Evolutionary conservation across 2,888 invertebrate species (phyloP).

Genomic region (Drosophila cyrtoloma): DNA sequence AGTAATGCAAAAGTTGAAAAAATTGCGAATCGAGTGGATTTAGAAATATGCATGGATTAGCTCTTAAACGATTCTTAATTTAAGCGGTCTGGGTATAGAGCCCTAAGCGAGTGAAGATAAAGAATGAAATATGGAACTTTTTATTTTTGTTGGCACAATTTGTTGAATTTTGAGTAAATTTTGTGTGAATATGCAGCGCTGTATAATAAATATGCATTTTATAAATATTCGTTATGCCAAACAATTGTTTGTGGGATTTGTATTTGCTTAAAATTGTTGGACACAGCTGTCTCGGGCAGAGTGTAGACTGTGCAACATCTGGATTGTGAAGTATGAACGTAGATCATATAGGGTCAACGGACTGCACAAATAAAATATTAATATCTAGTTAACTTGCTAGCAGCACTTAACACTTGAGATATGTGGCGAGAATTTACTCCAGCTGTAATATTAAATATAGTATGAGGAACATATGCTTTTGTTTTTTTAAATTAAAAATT

Average conservation of each 20-base stretch:
- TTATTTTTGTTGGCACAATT: conserved; percentile 74
- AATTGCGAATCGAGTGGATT: neutral
- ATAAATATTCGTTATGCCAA: conserved; percentile 40
- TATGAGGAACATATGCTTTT: no score
- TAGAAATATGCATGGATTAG: neutral
- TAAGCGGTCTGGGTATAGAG: neutral
- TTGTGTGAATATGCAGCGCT: conserved; percentile 74
- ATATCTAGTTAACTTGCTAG: neutral
- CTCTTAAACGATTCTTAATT: neutral
- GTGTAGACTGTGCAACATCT: conserved; percentile 31
- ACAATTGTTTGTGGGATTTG: conserved; percentile 17
- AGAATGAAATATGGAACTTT: conserved; percentile 70
- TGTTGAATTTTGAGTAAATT: conserved; percentile 75
- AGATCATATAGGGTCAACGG: conserved; percentile 5
- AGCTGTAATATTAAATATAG: neutral
- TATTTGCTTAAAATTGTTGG: conserved; percentile 61
- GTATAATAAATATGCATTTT: conserved; percentile 74
- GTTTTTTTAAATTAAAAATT: neutral
- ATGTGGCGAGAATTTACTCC: neutral
- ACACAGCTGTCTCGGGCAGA: conserved; percentile 22
- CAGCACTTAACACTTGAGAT: neutral
- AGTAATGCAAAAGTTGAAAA: neutral
- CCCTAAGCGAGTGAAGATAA: neutral
- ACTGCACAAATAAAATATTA: conserved; percentile 7
- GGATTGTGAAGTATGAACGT: neutral